Evolutionary conservation across 2,797 vertebrate genomes (phyloP), one percentile per base, ranked within the genome.

Genomic region (Poecile montanus): DNA sequence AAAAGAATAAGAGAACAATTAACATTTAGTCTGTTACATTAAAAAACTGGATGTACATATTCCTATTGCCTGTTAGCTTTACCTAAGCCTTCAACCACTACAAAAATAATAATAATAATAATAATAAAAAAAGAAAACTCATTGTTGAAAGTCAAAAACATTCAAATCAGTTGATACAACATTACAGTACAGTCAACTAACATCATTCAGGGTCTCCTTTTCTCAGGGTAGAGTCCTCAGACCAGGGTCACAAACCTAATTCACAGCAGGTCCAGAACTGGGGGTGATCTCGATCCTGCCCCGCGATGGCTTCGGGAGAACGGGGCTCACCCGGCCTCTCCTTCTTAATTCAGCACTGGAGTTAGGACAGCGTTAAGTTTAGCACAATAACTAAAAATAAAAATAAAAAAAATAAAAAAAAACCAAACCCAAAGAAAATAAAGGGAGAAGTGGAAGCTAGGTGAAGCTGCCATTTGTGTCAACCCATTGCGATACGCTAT

Each of bases 51-150:
- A 83, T 97, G 96, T 97, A 97, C 97, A 93, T 98, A 97, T 97
- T 98, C 98, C 98, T 99, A 99, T 98, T 99, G 98, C 98, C 98
- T 98, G 98, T 98, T 99, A 99, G 98, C 98, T 98, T 98, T 97
- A 97, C 97, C 98, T 98, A 98, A 97, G 96, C 98, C 97, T 98
- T 98, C 97, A 98, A 98, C 97, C 96, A 98, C 97, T 98, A 98
- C 98, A 98, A 98, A 99, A 98, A 98, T 71, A 98, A 98, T 95
- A 72, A 90, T 56, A 77, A 76, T 22, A 51, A 84, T 32, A 92
- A 71, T 11, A 36, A 26, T 23, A 22, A 58, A 93, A 90, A 90
- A 94, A 82, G 45, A 76, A 97, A 95, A 70, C 56, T 96, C 96
- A 93, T 96, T 92, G 96, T 98, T 97, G 97, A 97, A 98, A 97